These are phyloP conservation scores for Diglossa cyanea DNA, from an alignment of 2,797 vertebrate genomes.

Conservation along the genomic window DNA sequence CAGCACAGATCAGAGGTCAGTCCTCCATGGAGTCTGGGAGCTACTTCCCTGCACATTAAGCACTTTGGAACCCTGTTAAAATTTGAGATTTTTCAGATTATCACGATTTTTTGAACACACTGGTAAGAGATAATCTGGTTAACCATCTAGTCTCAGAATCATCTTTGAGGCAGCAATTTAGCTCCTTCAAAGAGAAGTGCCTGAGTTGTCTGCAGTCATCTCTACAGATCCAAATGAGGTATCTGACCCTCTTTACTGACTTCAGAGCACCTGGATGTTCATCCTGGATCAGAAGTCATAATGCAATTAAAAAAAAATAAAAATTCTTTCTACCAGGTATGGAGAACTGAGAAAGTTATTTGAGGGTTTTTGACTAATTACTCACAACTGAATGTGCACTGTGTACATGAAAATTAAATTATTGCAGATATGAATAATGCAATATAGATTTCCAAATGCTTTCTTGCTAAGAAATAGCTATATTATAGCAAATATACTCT, in stretches of 20 bases:
- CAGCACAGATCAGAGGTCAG: not conserved
- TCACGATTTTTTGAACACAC: not conserved
- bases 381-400: not conserved
- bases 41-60: not conserved
- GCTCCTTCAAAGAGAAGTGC: not conserved
- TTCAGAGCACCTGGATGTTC: not conserved
- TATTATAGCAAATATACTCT: not conserved
- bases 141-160: not conserved
- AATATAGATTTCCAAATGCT: not conserved
- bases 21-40: not conserved
- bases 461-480: not conserved
- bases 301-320: not conserved
- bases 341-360: not conserved
- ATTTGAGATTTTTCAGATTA: not conserved
- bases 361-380: not conserved
- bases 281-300: not conserved
- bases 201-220: not conserved
- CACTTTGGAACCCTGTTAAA: not conserved
- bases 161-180: not conserved
- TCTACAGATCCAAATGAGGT: not conserved
- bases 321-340: not conserved
- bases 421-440: not conserved
- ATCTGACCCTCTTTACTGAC: not conserved
- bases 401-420: not conserved
- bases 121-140: not conserved